Evolutionary conservation across 2,797 vertebrate species (phyloP), one percentile per base, ranked within the genome.

Genomic region (Anguilla marmorata): DNA sequence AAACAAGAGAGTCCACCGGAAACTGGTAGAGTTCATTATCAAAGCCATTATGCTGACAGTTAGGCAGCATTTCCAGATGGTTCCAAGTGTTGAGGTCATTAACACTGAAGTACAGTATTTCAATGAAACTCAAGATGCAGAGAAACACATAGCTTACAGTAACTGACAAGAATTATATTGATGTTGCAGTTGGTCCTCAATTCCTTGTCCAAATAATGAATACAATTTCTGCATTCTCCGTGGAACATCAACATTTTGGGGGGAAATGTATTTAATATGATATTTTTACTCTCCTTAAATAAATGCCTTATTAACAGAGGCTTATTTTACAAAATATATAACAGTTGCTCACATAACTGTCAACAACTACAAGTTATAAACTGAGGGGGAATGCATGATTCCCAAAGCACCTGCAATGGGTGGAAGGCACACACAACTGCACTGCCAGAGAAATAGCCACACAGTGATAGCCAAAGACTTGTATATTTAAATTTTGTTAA

Each of bases 41-140:
- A 90, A 87, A 91, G 89, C 92, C 90, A 88, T 91, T 89, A 91
- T 88, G 86, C 85, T 90, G 90, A 91, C 89, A 88, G 89, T 88
- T 56, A 89, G 88, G 90, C 88, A 89, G 86, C 58, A 88, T 86
- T 84, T 89, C 86, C 90, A 91, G 89, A 91, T 91, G 89, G 87
- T 86, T 58, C 52, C 83, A 58, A 87, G 87, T 85, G 87, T 86
- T 88, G 60, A 88, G 90, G 89, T 80, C 87, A 87, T 90, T 91
- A 91, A 87, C 91, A 92, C 88, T 72, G 41, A 24, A 48, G 58
- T 86, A 74, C 84, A 82, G 66, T 87, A 86, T 33, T 48, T 83
- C 54, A 48, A 84, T 89, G 74, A 76, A 86, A 79, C 69, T 87
- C 80, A 82, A 76, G 88, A 56, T 84, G 24, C 37, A 76, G 63